A percentile compares a stretch with the other conserved stretches of the same genome.
phyloP scores from a whole-genome alignment of 2,888 invertebrate species.

The Drosophila quasianomalipes region DNA sequence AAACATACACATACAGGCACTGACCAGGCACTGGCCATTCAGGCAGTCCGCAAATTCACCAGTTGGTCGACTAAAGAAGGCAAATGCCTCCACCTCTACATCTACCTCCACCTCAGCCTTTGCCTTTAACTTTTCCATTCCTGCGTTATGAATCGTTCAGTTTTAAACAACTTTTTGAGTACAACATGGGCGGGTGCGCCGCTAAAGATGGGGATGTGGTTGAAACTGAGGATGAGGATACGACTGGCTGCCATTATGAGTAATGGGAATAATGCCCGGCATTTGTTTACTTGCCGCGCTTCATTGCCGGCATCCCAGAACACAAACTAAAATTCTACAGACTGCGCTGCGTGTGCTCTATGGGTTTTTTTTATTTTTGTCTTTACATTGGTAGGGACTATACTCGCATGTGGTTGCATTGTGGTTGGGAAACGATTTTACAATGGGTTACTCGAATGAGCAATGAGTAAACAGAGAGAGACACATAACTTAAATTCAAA shows the following conservation, averaged over 20 bases:
- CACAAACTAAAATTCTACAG: neutral
- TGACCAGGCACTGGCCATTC: conserved; percentile 2
- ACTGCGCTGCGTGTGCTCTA: conserved; percentile 48
- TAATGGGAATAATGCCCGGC: conserved; percentile 76
- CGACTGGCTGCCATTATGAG: conserved; percentile 71
- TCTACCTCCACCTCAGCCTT: neutral
- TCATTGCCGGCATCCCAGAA: conserved; percentile 44
- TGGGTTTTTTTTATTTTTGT: conserved; percentile 16
- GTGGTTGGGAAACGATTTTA: conserved; percentile 16
- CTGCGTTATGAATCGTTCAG: conserved; percentile 73
- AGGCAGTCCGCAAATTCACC: conserved; percentile 7
- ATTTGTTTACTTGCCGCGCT: conserved; percentile 78
- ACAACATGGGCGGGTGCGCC: conserved; percentile 65
- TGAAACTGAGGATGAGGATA: conserved; percentile 1
- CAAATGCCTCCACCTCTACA: conserved; percentile 18
- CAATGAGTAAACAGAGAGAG: conserved; percentile 5
- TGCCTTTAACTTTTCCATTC: conserved; percentile 49
- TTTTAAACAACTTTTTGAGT: conserved; percentile 57
- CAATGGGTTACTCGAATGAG: conserved; percentile 11
- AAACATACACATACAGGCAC: conserved; percentile 20
- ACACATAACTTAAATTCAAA: neutral
- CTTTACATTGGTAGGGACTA: neutral
- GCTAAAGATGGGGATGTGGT: conserved; percentile 7
- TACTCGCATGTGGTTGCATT: conserved; percentile 13
- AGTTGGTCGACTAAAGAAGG: conserved; percentile 40